Evolutionary conservation across 2,888 invertebrate species (phyloP).

Genomic region (Peribatodes rhomboidaria): DNA sequence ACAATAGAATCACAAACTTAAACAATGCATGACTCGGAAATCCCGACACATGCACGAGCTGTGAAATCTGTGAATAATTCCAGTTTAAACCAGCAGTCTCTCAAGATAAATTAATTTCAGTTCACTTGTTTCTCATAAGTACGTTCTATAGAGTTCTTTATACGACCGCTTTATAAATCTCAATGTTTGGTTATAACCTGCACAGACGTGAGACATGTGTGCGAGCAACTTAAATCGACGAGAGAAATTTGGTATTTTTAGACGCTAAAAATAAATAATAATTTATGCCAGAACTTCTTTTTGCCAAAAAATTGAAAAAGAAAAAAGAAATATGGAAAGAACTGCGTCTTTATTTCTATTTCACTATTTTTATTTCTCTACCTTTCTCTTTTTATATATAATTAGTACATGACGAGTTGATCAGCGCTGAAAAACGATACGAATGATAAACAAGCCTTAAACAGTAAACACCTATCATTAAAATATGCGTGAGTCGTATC

Average conservation of each 20-base stretch:
- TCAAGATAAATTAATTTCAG: constrained; percentile 37
- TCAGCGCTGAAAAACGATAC: no score
- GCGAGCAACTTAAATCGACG: neutral
- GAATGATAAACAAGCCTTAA: no score
- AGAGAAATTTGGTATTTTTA: no score
- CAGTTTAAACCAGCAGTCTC: constrained; percentile 4
- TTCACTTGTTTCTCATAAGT: constrained; percentile 2
- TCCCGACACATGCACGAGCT: constrained; percentile 9
- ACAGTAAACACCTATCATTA: no score
- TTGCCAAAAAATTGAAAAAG: no score
- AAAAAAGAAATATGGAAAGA: no score
- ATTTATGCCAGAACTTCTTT: no score
- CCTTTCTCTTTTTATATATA: no score
- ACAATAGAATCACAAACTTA: constrained; percentile 31
- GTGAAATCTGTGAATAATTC: constrained; percentile 32
- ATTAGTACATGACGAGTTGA: no score
- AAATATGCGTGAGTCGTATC: neutral
- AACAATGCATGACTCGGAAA: constrained; percentile 30
- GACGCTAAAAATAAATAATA: no score
- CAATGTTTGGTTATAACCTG: neutral
- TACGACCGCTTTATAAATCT: neutral
- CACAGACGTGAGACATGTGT: neutral
- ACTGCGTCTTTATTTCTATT: no score
- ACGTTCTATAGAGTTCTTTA: neutral
- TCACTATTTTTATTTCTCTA: no score